These are phyloP conservation scores for Hydrozoanthus tunicans DNA, from an alignment of 64 coral and sea anemone genomes.

Conservation along the genomic window DNA sequence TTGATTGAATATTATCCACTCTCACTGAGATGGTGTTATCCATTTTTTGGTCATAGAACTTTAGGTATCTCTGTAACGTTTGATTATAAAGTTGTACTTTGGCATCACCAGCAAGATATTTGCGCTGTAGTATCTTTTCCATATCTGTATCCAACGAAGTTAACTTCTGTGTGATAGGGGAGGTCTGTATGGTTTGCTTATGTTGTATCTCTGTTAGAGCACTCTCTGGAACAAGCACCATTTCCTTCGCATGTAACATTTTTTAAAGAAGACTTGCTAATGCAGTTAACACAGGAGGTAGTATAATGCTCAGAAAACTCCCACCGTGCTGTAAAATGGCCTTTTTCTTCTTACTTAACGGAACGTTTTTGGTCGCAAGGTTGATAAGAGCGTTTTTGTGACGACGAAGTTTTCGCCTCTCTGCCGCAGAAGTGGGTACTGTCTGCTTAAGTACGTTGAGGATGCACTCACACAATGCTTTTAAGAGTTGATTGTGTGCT, in stretches of 20 bases:
- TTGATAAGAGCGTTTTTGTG: background rate
- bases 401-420: background rate
- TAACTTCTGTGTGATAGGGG: background rate
- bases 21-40: background rate
- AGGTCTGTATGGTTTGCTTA: background rate
- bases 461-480: too few relatives aligned
- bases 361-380: background rate
- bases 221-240: background rate
- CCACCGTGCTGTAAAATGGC: background rate
- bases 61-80: background rate
- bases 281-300: too few relatives aligned
- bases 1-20: background rate
- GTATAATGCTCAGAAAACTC: background rate
- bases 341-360: background rate
- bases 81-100: background rate
- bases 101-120: background rate
- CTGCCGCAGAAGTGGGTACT: background rate
- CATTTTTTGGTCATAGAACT: background rate
- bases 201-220: background rate
- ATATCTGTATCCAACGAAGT: background rate
- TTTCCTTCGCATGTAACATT: background rate
- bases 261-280: background rate
- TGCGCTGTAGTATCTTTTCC: background rate
- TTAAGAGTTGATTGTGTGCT: background rate
- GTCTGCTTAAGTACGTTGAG: background rate